These are phyloP conservation scores for Burhinus bistriatus DNA, from an alignment of 2,113 vertebrate genomes.

Conservation along the genomic window DNA sequence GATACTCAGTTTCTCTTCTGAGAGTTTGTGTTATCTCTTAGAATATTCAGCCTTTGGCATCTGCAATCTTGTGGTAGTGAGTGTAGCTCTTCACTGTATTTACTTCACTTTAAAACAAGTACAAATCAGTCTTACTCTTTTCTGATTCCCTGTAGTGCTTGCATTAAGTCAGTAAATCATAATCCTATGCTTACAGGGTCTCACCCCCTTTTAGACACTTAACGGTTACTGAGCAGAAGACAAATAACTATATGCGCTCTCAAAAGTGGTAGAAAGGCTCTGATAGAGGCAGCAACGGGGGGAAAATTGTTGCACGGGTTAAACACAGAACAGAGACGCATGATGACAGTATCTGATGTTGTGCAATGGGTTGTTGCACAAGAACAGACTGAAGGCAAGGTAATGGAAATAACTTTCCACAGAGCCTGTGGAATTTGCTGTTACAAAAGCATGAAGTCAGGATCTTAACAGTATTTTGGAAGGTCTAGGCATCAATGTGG, in stretches of 20 bases:
- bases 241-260: background rate
- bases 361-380: background rate
- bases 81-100: background rate
- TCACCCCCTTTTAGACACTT: background rate
- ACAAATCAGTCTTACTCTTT: background rate
- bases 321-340: background rate
- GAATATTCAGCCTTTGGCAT: background rate
- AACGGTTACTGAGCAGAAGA: background rate
- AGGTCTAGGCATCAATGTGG: background rate
- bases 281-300: background rate
- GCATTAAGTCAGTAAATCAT: background rate
- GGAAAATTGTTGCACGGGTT: background rate
- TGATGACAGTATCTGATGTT: background rate
- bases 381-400: background rate
- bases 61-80: background rate
- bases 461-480: background rate
- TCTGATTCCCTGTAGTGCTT: background rate
- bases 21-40: background rate
- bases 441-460: background rate
- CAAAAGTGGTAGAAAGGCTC: background rate
- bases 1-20: background rate
- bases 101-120: background rate
- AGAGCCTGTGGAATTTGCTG: background rate
- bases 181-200: background rate
- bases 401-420: background rate